These are phyloP conservation scores for Actinemys pallida DNA, from an alignment of 2,113 vertebrate genomes.

Conservation along the genomic window DNA sequence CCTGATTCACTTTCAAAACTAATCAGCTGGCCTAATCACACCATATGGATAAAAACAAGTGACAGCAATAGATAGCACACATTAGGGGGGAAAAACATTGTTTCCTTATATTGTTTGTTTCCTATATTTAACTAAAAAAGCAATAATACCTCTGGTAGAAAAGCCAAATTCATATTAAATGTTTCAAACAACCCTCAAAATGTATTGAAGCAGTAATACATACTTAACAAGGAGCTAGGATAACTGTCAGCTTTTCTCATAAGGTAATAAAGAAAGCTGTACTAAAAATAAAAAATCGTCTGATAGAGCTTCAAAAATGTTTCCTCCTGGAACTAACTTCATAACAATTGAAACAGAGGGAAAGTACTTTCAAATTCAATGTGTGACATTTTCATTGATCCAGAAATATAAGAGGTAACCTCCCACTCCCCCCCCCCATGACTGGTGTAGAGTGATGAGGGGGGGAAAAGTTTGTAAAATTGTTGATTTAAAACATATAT, in stretches of 20 bases:
- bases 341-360: background rate
- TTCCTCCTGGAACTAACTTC: background rate
- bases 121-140: background rate
- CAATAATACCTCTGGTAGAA: background rate
- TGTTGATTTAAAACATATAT: background rate
- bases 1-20: background rate
- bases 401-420: background rate
- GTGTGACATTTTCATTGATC: slow-evolving; percentile 9
- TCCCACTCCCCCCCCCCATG: background rate
- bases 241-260: background rate
- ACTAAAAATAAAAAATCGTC: background rate
- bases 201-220: background rate
- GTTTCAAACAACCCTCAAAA: background rate
- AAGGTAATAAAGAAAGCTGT: background rate
- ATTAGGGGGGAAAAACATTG: too few relatives aligned
- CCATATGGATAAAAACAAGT: background rate
- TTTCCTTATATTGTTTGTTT: background rate
- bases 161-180: background rate
- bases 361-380: background rate
- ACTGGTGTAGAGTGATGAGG: background rate
- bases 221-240: background rate
- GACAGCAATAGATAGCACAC: background rate
- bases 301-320: background rate
- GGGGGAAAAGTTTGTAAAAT: background rate
- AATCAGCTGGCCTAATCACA: background rate